These are phyloP conservation scores for Moxostoma hubbsi DNA, from an alignment of 2,797 vertebrate species.

Conservation along the genomic window DNA sequence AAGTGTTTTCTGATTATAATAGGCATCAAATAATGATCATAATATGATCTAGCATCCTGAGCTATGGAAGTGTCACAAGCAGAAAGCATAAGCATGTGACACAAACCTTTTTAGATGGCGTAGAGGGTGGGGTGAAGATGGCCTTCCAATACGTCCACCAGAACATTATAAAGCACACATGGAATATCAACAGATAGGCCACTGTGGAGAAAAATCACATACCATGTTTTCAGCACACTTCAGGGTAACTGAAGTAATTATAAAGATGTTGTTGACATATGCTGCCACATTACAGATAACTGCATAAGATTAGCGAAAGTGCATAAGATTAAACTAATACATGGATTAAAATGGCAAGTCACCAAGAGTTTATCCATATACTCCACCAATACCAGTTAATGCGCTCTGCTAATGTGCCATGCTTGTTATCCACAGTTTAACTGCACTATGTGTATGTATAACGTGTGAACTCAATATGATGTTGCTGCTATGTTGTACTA, in stretches of 20 bases:
- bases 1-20: too few relatives aligned
- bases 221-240: neutral
- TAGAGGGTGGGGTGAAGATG: conserved; percentile 90
- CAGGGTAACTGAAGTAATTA: neutral
- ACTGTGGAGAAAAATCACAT: conserved; percentile 75
- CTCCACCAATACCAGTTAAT: too few relatives aligned
- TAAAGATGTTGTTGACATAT: neutral
- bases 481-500: neutral
- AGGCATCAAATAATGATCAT: neutral
- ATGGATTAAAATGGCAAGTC: too few relatives aligned
- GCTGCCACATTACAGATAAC: neutral
- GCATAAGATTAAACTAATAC: neutral
- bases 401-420: too few relatives aligned
- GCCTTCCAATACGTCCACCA: conserved; percentile 98
- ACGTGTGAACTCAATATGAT: too few relatives aligned
- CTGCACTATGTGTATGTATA: neutral
- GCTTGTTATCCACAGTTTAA: neutral
- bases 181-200: conserved; percentile 90
- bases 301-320: neutral
- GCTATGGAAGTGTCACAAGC: neutral
- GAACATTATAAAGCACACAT: conserved; percentile 94
- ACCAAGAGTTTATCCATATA: too few relatives aligned
- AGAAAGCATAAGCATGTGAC: neutral
- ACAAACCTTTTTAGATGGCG: conserved; percentile 92
- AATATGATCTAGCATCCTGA: neutral